These are phyloP conservation scores for Pogonus chalceus DNA, from an alignment of 1,140 invertebrate species.

Conservation along the genomic window DNA sequence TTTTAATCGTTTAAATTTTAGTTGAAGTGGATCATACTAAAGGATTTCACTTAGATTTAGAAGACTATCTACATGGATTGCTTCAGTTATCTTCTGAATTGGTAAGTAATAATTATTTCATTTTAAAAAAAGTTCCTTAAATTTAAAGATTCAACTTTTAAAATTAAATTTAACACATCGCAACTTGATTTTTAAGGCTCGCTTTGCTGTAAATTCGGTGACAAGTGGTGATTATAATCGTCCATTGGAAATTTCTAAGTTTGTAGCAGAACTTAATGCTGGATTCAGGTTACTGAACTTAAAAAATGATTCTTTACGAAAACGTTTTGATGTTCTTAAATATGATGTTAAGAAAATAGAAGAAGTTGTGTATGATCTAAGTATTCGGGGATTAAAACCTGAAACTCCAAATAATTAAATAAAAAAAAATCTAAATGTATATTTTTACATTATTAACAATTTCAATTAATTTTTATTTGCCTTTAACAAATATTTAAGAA, in stretches of 20 bases:
- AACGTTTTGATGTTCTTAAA: slow-evolving; percentile 82
- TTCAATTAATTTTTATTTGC: too few relatives aligned
- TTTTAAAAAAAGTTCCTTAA: not conserved
- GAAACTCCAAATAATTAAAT: too few relatives aligned
- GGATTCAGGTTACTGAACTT: slow-evolving; percentile 82
- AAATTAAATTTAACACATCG: not conserved
- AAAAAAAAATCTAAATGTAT: too few relatives aligned
- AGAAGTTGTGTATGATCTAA: slow-evolving; percentile 88
- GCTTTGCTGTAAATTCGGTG: slow-evolving; percentile 80
- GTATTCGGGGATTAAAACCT: slow-evolving; percentile 67
- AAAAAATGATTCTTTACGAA: slow-evolving; percentile 82
- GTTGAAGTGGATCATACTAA: slow-evolving; percentile 37
- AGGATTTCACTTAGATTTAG: slow-evolving; percentile 80
- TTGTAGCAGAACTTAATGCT: slow-evolving; percentile 76
- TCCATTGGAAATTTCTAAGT: slow-evolving; percentile 73
- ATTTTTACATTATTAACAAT: too few relatives aligned
- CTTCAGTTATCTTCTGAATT: slow-evolving; percentile 73
- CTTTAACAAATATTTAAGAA: too few relatives aligned
- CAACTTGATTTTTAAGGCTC: slow-evolving; percentile 41
- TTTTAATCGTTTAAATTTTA: slow-evolving; percentile 40
- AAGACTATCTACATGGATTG: slow-evolving; percentile 81
- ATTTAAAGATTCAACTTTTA: not conserved
- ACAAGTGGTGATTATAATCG: slow-evolving; percentile 72
- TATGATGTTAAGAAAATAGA: slow-evolving; percentile 93
- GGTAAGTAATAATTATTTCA: slow-evolving; percentile 39